Conservation (phyloP, 92 coral and sea anemone species). For the Virgularia gustaviana region DNA sequence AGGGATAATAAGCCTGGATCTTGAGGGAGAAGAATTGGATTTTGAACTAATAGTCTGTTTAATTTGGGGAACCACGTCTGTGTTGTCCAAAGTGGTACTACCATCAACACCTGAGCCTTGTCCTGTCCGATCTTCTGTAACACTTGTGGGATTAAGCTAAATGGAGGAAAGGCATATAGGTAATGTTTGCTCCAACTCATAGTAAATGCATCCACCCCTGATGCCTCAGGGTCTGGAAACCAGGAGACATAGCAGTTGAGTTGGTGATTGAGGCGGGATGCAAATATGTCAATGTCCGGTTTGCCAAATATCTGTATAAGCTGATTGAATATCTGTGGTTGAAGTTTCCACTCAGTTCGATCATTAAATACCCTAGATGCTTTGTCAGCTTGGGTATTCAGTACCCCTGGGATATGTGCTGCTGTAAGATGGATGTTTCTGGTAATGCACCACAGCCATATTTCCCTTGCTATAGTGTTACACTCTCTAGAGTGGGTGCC, state of each 20-base stretch:
- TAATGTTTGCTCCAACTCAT: neutral
- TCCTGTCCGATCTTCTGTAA: neutral
- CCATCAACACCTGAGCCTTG: neutral
- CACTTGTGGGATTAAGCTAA: neutral
- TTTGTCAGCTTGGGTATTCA: conserved; percentile 29
- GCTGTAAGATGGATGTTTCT: conserved; percentile 38
- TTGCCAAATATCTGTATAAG: neutral
- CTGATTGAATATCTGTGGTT: conserved; percentile 23
- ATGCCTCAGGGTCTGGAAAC: conserved; percentile 5
- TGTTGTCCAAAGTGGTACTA: conserved; percentile 4
- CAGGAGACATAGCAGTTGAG: conserved; percentile 11
- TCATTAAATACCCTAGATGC: conserved; percentile 28
- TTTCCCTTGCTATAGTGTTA: conserved; percentile 9
- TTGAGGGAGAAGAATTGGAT: neutral
- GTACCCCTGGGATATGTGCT: conserved; percentile 42
- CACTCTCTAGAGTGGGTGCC: conserved; percentile 28
- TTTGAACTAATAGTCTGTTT: neutral
- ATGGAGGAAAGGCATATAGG: neutral
- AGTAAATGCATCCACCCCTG: conserved; percentile 5
- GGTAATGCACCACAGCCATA: conserved; percentile 55
- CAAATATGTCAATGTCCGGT: conserved; percentile 56
- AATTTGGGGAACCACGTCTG: neutral
- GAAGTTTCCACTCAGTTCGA: conserved; percentile 37
- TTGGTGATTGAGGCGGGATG: conserved; percentile 44
- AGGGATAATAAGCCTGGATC: too few relatives aligned